phyloP scores from a whole-genome alignment of 2,797 vertebrate genomes.

The Muscicapa comitata region DNA sequence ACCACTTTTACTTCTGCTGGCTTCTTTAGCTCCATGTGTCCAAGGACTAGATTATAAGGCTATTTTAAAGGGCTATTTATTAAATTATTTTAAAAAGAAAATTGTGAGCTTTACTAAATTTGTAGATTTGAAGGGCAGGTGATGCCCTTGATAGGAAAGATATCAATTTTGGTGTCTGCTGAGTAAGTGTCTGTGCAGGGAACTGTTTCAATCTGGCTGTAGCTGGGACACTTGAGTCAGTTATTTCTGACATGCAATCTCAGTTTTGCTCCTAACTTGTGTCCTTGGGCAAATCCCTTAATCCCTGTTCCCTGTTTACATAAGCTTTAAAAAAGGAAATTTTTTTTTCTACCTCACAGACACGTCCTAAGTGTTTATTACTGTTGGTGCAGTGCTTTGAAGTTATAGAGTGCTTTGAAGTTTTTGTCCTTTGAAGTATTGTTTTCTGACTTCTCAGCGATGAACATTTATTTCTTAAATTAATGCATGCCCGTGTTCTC shows the following conservation, averaged over 20 bases:
- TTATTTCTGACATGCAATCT: not conserved
- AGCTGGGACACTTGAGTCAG: not conserved
- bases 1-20: not conserved
- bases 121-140: not conserved
- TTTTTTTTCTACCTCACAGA: conserved; percentile 56
- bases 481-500: conserved; percentile 53
- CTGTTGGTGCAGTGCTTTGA: conserved; percentile 54
- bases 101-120: not conserved
- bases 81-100: not conserved
- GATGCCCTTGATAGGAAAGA: not conserved
- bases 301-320: conserved; percentile 55
- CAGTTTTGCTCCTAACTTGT: conserved; percentile 19
- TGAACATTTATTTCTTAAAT: conserved; percentile 71
- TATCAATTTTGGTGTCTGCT: not conserved
- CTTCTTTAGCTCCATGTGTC: not conserved
- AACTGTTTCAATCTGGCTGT: not conserved
- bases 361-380: conserved; percentile 62
- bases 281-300: conserved; percentile 55
- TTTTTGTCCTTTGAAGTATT: conserved; percentile 67
- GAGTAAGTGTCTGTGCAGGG: not conserved
- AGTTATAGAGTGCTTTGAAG: conserved; percentile 53
- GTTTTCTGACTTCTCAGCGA: conserved; percentile 64
- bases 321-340: conserved; percentile 56
- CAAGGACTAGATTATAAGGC: not conserved
- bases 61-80: not conserved